Evolutionary conservation across 1,140 invertebrate species (phyloP), one percentile per base, ranked within the genome.

Genomic region (Mizuhopecten yessoensis): DNA sequence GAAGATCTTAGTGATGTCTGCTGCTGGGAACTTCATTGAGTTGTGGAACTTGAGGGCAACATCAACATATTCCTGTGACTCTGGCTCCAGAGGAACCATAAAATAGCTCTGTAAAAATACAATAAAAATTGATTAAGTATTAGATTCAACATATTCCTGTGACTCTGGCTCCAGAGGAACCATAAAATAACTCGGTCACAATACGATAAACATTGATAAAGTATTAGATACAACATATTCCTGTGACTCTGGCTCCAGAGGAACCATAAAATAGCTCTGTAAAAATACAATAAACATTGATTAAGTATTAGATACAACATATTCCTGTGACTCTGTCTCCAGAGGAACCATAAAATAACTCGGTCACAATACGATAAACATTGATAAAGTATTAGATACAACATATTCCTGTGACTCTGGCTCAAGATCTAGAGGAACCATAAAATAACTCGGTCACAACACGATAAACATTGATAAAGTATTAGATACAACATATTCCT

Each of bases 1-100:
- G 29, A 88, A 92, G n/a, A 95, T 94, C 75, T 93, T 93, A 1
- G 90, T 90, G n/a, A 95, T 93, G 45, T 95, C 94, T 39, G 91
- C 92, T 15, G 86, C 36, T 13, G 92, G 91, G 88, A 94, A 94
- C 5, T 86, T 45, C 88, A 95, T 92, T 15, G 93, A 90, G 20
- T 93, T 89, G 34, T 94, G 87, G 89, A 95, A 94, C 15, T 91
- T 92, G n/a, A 93, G 39, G n/a, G 92, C 93, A 13, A 95, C 92
- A 87, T 92, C 92, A n/a, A 92, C 89, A 90, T 94, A 95, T 88
- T 95, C 95, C 33, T 87, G 92, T 36, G 94, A 93, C 36, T 94
- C 93, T 17, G 92, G 91, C n/a, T 94, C 90, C 33, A 95, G 39
- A 15, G 88, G 90, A 34, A 94, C 92, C n/a, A 92, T 87, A 34